A percentile compares a stretch with the other conserved stretches of the same genome.
These are phyloP conservation scores for Drosophila testacea DNA, from an alignment of 2,888 invertebrate genomes.

Conservation along the genomic window DNA sequence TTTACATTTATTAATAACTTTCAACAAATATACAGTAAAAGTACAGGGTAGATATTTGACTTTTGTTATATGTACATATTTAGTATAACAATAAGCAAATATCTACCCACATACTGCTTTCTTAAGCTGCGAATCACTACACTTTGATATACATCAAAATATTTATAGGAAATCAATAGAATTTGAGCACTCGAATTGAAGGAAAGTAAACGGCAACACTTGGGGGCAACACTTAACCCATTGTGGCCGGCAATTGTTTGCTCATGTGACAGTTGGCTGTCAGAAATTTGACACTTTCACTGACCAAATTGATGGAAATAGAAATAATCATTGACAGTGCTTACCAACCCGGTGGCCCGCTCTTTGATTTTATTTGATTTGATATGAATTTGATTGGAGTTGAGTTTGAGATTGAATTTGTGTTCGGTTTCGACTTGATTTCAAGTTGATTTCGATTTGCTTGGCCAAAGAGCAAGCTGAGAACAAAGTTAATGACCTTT, in stretches of 20 bases:
- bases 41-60: slow-evolving; percentile 1
- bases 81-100: slow-evolving; percentile 1
- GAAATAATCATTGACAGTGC: slow-evolving; percentile 4
- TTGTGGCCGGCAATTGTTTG: slow-evolving; percentile 45
- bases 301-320: slow-evolving; percentile 48
- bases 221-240: slow-evolving; percentile 47
- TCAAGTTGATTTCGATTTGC: slow-evolving; percentile 18
- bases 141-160: slow-evolving; percentile 30
- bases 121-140: slow-evolving; percentile 17
- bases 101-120: slow-evolving; percentile 15
- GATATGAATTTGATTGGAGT: slow-evolving; percentile 25
- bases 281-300: slow-evolving; percentile 67
- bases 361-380: slow-evolving; percentile 8
- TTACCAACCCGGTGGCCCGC: slow-evolving; percentile 26
- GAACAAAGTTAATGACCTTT: slow-evolving; percentile 73
- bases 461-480: slow-evolving; percentile 8
- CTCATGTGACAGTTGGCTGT: slow-evolving; percentile 51
- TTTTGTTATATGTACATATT: too few species aligned
- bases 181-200: slow-evolving; percentile 39
- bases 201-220: slow-evolving; percentile 46
- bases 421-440: slow-evolving; percentile 6
- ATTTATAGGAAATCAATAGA: slow-evolving; percentile 32
- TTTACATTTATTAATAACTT: too few species aligned
- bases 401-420: slow-evolving; percentile 4
- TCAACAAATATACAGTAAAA: background rate